phyloP scores from a whole-genome alignment of 2,113 vertebrate species.

The Triplophysa tibetana region DNA sequence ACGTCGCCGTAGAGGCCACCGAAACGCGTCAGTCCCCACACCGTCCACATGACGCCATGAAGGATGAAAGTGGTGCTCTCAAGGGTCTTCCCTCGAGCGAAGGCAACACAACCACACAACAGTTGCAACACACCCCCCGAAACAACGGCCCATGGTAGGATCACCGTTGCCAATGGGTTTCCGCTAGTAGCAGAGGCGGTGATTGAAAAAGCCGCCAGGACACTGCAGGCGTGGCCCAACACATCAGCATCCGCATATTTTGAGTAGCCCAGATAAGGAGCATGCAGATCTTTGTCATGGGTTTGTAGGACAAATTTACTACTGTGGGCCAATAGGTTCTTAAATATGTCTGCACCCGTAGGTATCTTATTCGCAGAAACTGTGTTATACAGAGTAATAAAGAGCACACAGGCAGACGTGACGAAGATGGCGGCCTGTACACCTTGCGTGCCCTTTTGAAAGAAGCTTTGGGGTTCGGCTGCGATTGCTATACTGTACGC shows the following conservation, averaged over 20 bases:
- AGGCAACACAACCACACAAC: constrained; percentile 77
- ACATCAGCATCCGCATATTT: constrained; percentile 83
- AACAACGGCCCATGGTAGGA: constrained; percentile 84
- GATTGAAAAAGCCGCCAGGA: constrained; percentile 81
- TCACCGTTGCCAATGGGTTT: constrained; percentile 70
- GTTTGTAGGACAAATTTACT: constrained; percentile 68
- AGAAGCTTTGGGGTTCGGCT: constrained; percentile 73
- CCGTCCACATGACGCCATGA: constrained; percentile 83
- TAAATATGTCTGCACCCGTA: constrained; percentile 67
- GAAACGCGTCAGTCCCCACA: constrained; percentile 83
- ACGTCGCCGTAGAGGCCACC: constrained; percentile 70
- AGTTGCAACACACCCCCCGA: constrained; percentile 80
- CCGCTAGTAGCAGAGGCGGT: constrained; percentile 63
- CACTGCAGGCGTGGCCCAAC: constrained; percentile 78
- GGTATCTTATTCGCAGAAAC: constrained; percentile 64
- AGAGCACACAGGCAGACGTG: constrained; percentile 69
- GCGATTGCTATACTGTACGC: constrained; percentile 80
- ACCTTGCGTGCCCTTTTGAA: constrained; percentile 77
- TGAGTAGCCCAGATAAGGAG: constrained; percentile 82
- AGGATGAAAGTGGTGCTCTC: constrained; percentile 85
- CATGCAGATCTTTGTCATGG: constrained; percentile 68
- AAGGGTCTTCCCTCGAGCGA: constrained; percentile 84
- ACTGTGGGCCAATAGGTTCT: constrained; percentile 63
- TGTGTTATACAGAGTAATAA: constrained; percentile 73
- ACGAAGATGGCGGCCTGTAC: constrained; percentile 80